phyloP scores from a whole-genome alignment of 2,797 vertebrate species.

The Oceanodroma leucorhoa region DNA sequence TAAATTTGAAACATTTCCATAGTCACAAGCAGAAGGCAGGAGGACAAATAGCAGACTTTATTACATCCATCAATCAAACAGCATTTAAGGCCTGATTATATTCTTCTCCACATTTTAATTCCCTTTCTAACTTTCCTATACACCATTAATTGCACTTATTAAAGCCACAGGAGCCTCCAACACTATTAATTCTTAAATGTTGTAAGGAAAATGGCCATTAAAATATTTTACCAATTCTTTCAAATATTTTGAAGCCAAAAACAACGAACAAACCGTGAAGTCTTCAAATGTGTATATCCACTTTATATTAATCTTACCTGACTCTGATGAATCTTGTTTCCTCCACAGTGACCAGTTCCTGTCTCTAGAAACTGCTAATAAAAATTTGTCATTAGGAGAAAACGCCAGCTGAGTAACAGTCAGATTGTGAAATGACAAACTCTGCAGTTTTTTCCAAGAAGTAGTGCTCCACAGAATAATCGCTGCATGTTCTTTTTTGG shows the following conservation, averaged over 20 bases:
- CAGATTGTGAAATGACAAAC: slow-evolving; percentile 87
- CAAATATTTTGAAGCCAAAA: background rate
- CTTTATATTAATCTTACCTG: slow-evolving; percentile 72
- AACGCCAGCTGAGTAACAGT: slow-evolving; percentile 97
- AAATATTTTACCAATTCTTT: background rate
- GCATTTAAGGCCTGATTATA: background rate
- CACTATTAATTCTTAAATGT: background rate
- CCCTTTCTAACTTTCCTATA: background rate
- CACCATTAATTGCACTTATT: background rate
- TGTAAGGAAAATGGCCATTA: background rate
- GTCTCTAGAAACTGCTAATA: slow-evolving; percentile 93
- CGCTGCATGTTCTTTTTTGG: slow-evolving; percentile 91
- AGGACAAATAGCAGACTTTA: background rate
- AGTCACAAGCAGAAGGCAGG: background rate
- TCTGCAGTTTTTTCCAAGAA: slow-evolving; percentile 91
- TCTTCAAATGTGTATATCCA: background rate
- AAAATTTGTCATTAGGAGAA: slow-evolving; percentile 85
- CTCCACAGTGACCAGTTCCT: slow-evolving; percentile 96
- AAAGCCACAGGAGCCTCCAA: background rate
- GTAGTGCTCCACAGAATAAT: slow-evolving; percentile 90
- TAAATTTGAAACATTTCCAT: background rate
- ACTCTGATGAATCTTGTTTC: slow-evolving; percentile 69
- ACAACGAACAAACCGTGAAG: background rate
- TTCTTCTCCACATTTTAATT: background rate
- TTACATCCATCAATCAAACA: background rate